Base-by-base conservation (phyloP, 2,113 vertebrate species). In the Otocyon megalotis region DNA sequence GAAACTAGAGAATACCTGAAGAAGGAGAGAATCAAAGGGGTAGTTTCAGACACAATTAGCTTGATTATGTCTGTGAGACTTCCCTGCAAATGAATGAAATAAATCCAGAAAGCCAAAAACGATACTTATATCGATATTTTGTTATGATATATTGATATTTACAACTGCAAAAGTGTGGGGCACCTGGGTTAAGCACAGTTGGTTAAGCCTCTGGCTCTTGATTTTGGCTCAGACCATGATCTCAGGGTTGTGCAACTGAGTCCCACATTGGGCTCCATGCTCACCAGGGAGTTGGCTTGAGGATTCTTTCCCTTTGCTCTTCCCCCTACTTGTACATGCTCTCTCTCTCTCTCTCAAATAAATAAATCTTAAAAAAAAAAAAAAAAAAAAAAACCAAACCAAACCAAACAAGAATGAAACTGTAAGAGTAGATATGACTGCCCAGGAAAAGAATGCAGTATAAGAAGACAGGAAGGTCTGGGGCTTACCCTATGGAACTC, bases 91-190 rank as follows among this genome's bases (percentile, higher is more conserved):
- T n/a, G 77, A 7, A 54, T 26, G 69, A 83, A 93, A 32, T 74
- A 62, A 76, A 54, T 50, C 54, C 92, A 35, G 62, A 82, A 77
- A 67, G 77, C 65, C 50, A 60, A 60, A 84, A 88, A 65, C 65
- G 80, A 76, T 14, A 76, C 24, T 77, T 24, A 83, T 7, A 28
- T 90, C 74, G 10, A 24, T n/a, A 93, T 48, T 76, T 76, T 48
- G 16, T 83, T 81, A 71, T 30, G 32, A 87, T 26, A 96, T 20
- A 80, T 24, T 72, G n/a, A 72, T 76, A 91, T 24, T 92, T 90
- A 71, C 87, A 90, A 80, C 65, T 14, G 3, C 43, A 76, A 72
- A 19, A 50, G 43, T 28, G 43, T 4, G 43, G 43, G 26, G 14
- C 8, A 2, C 14, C 24, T 28, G 43, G 6, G 43, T 43, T 43